Evolutionary conservation across 1,140 invertebrate species (phyloP), one percentile per base, ranked within the genome.

Genomic region (Teleogryllus occipitalis): DNA sequence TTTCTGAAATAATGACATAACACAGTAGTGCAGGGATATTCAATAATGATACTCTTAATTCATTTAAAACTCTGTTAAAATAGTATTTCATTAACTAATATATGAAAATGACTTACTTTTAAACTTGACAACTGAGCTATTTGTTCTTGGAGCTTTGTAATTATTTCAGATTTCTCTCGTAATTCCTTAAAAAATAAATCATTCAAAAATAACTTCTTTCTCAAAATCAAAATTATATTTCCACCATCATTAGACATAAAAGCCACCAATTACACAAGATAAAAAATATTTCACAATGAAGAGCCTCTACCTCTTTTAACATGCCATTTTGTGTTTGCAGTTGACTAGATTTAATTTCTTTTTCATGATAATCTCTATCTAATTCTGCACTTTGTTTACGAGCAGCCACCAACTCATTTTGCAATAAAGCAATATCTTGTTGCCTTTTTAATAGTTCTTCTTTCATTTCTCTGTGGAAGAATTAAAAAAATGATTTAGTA

Each of bases 361-460:
- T 89, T 15, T 90, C 89, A 76, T 90, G 89, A 82, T 87, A 89
- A 82, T 90, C 89, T 81, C 86, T 84, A 80, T 92, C 91, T 21
- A 92, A 82, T 78, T 89, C 88, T 12, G 87, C 84, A 84, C 89
- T 91, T 83, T 91, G 90, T 80, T 90, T 90, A 80, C 88, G 89
- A 15, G 89, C 82, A 75, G 87, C 86, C 7, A 87, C 85, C 15
- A 90, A 86, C 85, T 92, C 91, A 80, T 65, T 65, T 65, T 65
- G 54, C 18, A 65, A 65, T 14, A 88, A 85, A 84, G 90, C 89
- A 7, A 91, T 85, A 82, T 92, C 89, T 82, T 90, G 89, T 82
- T 92, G 90, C 77, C 90, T 82, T 79, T 85, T 83, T 84, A 89
- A 88, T 27, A 90, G 77, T 79, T 89, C 85, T 79, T 89, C 89